Percentiles rank a stretch among this genome's conserved stretches.
Conservation (phyloP, 2,888 invertebrate genomes). For the Ctena decussata region DNA sequence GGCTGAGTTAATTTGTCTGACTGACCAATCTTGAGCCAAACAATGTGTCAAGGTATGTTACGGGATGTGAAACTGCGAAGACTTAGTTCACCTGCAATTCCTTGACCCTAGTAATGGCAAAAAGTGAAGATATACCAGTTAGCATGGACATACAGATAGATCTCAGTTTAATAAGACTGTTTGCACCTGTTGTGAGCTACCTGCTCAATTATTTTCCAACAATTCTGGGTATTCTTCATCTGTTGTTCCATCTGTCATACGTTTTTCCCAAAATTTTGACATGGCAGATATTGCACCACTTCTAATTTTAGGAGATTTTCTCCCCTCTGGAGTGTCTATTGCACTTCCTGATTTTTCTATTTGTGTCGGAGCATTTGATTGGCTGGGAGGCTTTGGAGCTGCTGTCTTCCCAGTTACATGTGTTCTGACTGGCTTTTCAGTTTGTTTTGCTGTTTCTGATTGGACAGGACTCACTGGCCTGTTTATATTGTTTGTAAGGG, state of each 20-base stretch:
- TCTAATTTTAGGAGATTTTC: slow-evolving; percentile 72
- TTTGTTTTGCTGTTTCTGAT: slow-evolving; percentile 22
- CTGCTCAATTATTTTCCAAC: slow-evolving; percentile 60
- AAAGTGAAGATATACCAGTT: too few species aligned
- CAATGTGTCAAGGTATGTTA: too few species aligned
- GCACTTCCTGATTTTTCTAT: slow-evolving; percentile 41
- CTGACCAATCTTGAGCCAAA: too few species aligned
- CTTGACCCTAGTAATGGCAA: too few species aligned
- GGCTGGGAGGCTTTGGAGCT: slow-evolving; percentile 38
- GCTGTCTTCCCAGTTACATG: slow-evolving; percentile 33
- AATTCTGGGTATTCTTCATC: slow-evolving; percentile 78
- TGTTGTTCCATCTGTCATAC: slow-evolving; percentile 63
- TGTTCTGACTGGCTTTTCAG: slow-evolving; percentile 49
- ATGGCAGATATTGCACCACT: slow-evolving; percentile 79
- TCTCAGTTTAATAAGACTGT: too few species aligned
- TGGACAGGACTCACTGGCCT: slow-evolving; percentile 51
- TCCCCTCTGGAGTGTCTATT: slow-evolving; percentile 51
- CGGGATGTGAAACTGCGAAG: too few species aligned
- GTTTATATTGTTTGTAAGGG: slow-evolving; percentile 46
- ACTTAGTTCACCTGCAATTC: too few species aligned
- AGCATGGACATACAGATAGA: too few species aligned
- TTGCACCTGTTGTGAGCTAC: neutral
- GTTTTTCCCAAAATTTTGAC: slow-evolving; percentile 81
- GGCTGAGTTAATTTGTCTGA: too few species aligned
- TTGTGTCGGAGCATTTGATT: slow-evolving; percentile 40